phyloP scores from a whole-genome alignment of 2,113 vertebrate genomes.

The Todiramphus chloris region DNA sequence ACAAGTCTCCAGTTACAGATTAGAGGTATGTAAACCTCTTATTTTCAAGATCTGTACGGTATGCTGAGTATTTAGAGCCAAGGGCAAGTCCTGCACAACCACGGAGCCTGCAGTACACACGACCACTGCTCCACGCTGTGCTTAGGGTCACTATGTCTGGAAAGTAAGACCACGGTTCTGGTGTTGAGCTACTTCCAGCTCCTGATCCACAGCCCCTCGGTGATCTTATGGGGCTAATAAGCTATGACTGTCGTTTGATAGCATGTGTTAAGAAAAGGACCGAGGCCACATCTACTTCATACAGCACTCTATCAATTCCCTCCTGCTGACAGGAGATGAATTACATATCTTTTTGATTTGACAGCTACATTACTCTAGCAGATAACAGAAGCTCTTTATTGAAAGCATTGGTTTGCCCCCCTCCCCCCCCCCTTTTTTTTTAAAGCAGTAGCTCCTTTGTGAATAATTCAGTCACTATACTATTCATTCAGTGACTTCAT shows the following conservation, averaged over 20 bases:
- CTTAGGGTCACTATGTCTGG: background rate
- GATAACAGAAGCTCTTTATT: background rate
- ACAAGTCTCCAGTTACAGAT: background rate
- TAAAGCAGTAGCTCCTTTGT: background rate
- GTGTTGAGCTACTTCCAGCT: background rate
- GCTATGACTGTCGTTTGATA: background rate
- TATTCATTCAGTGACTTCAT: background rate
- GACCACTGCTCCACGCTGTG: background rate
- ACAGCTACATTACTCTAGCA: background rate
- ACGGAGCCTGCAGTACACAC: fast-evolving
- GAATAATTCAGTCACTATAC: background rate
- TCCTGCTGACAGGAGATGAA: background rate
- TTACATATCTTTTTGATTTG: fast-evolving
- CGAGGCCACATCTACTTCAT: background rate
- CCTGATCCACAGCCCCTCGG: background rate
- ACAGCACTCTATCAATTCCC: background rate
- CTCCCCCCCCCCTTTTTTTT: too few species aligned
- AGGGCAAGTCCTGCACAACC: background rate
- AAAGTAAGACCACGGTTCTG: fast-evolving
- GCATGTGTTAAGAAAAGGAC: background rate
- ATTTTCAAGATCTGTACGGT: background rate
- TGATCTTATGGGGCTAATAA: background rate
- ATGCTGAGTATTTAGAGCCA: background rate
- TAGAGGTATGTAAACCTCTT: background rate
- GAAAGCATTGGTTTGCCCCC: background rate